Evolutionary conservation across 2,113 vertebrate genomes (phyloP), one percentile per base, ranked within the genome.

Genomic region (Brachionichthys hirsutus): DNA sequence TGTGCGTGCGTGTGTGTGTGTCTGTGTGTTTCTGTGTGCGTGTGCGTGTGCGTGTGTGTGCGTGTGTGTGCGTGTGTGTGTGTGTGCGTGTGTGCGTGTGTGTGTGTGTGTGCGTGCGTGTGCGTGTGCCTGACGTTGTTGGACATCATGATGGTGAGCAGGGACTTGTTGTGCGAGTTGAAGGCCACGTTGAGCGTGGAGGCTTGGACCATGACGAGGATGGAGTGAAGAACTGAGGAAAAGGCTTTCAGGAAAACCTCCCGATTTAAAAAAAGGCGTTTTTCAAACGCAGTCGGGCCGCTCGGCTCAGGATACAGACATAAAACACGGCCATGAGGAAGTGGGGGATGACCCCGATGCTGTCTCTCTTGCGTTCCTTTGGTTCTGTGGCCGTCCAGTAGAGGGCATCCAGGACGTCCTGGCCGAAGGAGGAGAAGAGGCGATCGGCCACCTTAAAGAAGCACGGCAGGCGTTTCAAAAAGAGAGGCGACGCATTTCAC

Each of bases 81-180:
- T 35, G 34, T 35, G 34, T 35, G 9, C 19, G 12, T 14, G 20
- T 7, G 3, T 36, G 3, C 12, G 16, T 13, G 4, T 34, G 38
- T 3, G 35, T 6, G 4, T 51, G 8, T 60, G 16, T 13, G 38
- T 12, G 16, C 41, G 12, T 43, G 43, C 61, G 50, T 62, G 45
- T 45, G 9, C 14, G 40, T 16, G 59, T 40, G 92, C 97, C 97
- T 94, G 67, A 99, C 97, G 54, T 99, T 99, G 88, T 97, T 99
- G 47, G 97, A 99, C 97, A 99, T 96, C 95, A 99, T 98, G 87
- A 99, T 98, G 72, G 97, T 99, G 57, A 99, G 95, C 82, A 99
- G 86, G 4, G 97, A 99, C 85, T 99, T 99, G 87, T 98, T 99
- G 87, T 99, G 96, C 0, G 97, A 99, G 85, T 99, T 99, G 89